phyloP scores from a whole-genome alignment of 2,888 invertebrate species.

The Erynnis tages region DNA sequence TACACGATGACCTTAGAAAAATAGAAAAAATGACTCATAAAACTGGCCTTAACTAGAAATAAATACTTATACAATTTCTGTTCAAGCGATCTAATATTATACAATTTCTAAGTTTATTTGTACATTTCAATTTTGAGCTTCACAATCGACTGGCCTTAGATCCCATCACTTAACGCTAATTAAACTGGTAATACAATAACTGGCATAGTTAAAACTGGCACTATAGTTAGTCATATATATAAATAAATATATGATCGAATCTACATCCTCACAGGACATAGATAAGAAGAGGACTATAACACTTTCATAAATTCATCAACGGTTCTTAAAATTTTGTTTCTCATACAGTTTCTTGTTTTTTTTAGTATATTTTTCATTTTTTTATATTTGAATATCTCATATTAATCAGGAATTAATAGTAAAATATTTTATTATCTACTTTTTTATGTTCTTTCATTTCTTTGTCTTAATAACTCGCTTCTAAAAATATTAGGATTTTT shows the following conservation, averaged over 20 bases:
- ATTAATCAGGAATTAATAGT: too few relatives aligned
- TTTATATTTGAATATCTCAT: too few relatives aligned
- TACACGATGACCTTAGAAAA: slow-evolving; percentile 39
- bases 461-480: too few relatives aligned
- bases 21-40: slow-evolving; percentile 67
- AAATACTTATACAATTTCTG: slow-evolving; percentile 61
- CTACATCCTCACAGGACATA: slow-evolving; percentile 16
- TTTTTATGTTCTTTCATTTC: too few relatives aligned
- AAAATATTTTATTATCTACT: too few relatives aligned
- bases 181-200: slow-evolving; percentile 44
- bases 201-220: slow-evolving; percentile 43
- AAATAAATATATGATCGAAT: slow-evolving; percentile 11
- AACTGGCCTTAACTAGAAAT: slow-evolving; percentile 76
- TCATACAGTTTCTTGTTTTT: too few relatives aligned
- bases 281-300: slow-evolving; percentile 17
- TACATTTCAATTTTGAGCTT: slow-evolving; percentile 77
- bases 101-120: slow-evolving; percentile 60
- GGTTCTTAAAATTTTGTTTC: too few relatives aligned
- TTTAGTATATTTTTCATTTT: too few relatives aligned
- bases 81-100: slow-evolving; percentile 46
- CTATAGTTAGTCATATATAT: background rate
- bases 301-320: too few relatives aligned
- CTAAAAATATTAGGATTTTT: too few relatives aligned
- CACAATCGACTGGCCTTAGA: slow-evolving; percentile 68
- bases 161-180: slow-evolving; percentile 64